Percentiles rank a stretch among this genome's conserved stretches.
phyloP scores from a whole-genome alignment of 2,888 invertebrate genomes.

The Eupithecia inturbata region DNA sequence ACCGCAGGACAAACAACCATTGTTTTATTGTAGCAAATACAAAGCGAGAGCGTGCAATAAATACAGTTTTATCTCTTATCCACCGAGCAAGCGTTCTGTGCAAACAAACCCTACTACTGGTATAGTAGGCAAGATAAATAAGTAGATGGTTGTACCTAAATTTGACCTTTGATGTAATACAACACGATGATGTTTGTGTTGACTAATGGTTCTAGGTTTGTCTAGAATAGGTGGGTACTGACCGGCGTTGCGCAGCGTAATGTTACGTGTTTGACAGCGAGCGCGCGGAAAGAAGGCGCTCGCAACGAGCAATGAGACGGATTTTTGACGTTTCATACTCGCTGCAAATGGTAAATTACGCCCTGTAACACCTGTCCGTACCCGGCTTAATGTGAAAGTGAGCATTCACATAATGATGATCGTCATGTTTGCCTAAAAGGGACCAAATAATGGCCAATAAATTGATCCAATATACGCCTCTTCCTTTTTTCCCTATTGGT shows the following conservation, averaged over 20 bases:
- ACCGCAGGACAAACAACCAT: constrained; percentile 49
- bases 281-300: no score
- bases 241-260: no score
- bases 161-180: not conserved
- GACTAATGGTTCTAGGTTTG: not conserved
- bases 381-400: not conserved
- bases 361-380: no score
- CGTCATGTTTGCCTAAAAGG: no score
- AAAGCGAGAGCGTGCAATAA: constrained; percentile 65
- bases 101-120: constrained; percentile 51
- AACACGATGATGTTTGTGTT: not conserved
- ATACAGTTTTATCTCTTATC: constrained; percentile 75
- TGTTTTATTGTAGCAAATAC: constrained; percentile 71
- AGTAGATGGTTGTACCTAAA: not conserved
- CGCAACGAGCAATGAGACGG: no score
- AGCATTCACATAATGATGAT: no score
- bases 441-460: no score
- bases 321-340: no score
- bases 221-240: not conserved
- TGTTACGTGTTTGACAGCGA: no score
- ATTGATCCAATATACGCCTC: not conserved
- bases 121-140: not conserved
- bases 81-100: constrained; percentile 61
- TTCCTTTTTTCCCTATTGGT: not conserved
- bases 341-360: no score